Evolutionary conservation across 2,888 invertebrate genomes (phyloP).

Genomic region (Panorpa germanica): DNA sequence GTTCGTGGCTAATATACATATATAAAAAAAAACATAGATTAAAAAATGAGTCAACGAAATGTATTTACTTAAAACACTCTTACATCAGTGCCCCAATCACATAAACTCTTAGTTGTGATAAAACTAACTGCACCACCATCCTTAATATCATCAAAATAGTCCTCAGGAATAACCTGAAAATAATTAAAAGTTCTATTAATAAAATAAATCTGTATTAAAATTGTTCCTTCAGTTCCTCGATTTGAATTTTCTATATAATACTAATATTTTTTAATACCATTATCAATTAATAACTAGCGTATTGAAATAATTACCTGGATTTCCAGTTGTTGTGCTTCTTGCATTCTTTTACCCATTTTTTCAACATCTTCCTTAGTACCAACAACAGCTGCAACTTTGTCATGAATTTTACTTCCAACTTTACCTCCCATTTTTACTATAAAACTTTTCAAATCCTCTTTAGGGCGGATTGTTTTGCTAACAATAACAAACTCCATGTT

Average conservation of each 20-base stretch:
- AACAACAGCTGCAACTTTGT: conserved; percentile 54
- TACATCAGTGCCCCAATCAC: conserved; percentile 71
- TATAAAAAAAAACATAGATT: conserved; percentile 9
- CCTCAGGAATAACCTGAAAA: conserved; percentile 48
- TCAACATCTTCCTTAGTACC: conserved; percentile 48
- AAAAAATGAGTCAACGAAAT: conserved; percentile 3
- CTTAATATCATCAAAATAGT: conserved; percentile 50
- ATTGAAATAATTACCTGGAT: conserved; percentile 33
- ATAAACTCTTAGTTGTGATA: conserved; percentile 53
- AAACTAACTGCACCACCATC: conserved; percentile 39
- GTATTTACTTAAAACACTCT: conserved; percentile 23
- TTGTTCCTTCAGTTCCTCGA: no score
- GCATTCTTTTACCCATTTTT: conserved; percentile 42
- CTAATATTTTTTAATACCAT: conserved; percentile 2
- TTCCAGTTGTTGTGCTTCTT: conserved; percentile 40
- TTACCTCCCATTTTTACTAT: conserved; percentile 62
- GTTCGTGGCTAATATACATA: conserved; percentile 22
- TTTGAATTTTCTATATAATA: no score
- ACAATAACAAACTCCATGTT: conserved; percentile 59
- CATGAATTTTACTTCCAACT: conserved; percentile 40
- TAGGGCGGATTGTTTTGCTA: conserved; percentile 32
- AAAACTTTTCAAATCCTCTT: conserved; percentile 43
- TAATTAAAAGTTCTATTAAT: conserved; percentile 1
- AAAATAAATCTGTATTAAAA: neutral
- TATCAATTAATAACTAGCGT: neutral